Base-by-base conservation (phyloP, 2,113 vertebrate genomes). In the Eudorcas thomsonii region DNA sequence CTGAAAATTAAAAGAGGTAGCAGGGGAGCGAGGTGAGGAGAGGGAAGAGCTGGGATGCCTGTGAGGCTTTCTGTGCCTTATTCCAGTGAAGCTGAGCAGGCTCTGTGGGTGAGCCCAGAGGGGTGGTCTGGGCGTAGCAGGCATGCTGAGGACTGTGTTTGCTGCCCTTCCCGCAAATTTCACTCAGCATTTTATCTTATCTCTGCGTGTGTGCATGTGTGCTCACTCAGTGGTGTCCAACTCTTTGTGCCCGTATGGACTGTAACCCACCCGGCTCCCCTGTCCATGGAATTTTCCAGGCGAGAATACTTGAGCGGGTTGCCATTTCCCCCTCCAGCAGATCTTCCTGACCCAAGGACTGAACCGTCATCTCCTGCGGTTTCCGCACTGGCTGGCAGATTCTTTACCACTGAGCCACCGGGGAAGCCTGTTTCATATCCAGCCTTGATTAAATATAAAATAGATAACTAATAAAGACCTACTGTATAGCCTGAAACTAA, bases 121-220 rank as follows among this genome's bases (percentile, higher is more conserved):
- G 54, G 4, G 17, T 2, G 6, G 2, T 1, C 19, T 0, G 28
- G 23, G 25, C 33, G 3, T 10, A 77, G n/a, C 26, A 2, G 1
- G n/a, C 9, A 33, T 39, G 13, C 19, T 3, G 23, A 52, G 30
- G 2, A 13, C 64, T 94, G 60, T 12, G 8, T 48, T 45, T 10
- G 55, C 39, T 1, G 6, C 7, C 19, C 5, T 17, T 59, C 25
- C 43, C 3, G 3, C 26, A 4, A 74, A 39, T 54, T 80, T 9
- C n/a, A 8, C 9, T 81, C 14, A 2, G 8, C 3, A n/a, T 78
- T 89, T 36, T n/a, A 52, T 11, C 23, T 59, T 33, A 17, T 71
- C n/a, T 71, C n/a, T 71, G 67, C 19, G 1, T 36, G 12, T 2
- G 0, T 77, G 23, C 1, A 0, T 26, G 12, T 1, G 0, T 74